phyloP scores from a whole-genome alignment of 92 coral and sea anemone genomes.

The Pocillopora meandrina region DNA sequence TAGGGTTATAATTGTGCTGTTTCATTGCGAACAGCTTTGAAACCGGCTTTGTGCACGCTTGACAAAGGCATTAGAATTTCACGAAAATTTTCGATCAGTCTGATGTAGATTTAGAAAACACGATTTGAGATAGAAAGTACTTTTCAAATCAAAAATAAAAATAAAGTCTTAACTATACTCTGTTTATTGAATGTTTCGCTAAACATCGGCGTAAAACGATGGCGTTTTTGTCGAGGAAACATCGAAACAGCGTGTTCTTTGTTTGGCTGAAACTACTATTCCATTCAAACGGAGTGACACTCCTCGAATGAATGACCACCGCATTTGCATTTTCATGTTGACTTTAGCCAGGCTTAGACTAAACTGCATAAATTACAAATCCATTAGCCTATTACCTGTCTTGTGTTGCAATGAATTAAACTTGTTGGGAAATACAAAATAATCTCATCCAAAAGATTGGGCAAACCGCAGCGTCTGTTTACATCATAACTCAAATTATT shows the following conservation, averaged over 20 bases:
- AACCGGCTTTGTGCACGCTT: slow-evolving; percentile 52
- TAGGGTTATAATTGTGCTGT: slow-evolving; percentile 40
- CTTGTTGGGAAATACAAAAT: slow-evolving; percentile 44
- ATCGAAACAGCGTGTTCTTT: slow-evolving; percentile 25
- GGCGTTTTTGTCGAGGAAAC: slow-evolving; percentile 21
- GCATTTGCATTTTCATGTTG: slow-evolving; percentile 75
- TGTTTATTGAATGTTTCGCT: slow-evolving; percentile 14
- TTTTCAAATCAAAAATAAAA: slow-evolving; percentile 30
- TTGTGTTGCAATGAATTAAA: slow-evolving; percentile 50
- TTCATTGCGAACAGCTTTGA: slow-evolving; percentile 23
- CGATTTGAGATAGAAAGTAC: slow-evolving; percentile 34
- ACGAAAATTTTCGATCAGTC: not conserved
- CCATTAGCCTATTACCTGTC: slow-evolving; percentile 52
- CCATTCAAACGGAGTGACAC: slow-evolving; percentile 50
- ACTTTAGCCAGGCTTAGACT: slow-evolving; percentile 49
- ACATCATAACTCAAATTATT: slow-evolving; percentile 17
- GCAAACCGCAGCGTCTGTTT: slow-evolving; percentile 52
- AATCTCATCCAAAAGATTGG: slow-evolving; percentile 21
- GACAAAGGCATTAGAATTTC: slow-evolving; percentile 35
- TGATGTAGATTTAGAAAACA: slow-evolving; percentile 17
- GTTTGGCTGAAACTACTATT: slow-evolving; percentile 35
- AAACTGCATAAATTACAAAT: slow-evolving; percentile 71
- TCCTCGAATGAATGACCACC: slow-evolving; percentile 57
- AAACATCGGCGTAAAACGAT: slow-evolving; percentile 19
- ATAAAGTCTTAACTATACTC: not conserved